Evolutionary conservation across 2,888 invertebrate species (phyloP).

Genomic region (Formica aserva): DNA sequence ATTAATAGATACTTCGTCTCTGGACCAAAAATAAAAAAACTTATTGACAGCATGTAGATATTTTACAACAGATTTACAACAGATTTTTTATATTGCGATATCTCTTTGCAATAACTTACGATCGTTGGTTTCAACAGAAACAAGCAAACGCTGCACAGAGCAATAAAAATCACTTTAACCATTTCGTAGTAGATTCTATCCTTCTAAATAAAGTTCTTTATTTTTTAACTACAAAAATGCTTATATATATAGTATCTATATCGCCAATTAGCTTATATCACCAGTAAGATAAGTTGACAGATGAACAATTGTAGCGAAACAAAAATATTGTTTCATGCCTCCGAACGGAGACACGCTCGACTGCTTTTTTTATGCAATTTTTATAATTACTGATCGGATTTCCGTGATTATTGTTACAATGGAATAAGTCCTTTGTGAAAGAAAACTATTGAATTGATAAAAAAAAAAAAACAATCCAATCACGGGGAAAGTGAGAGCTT

Average conservation of each 20-base stretch:
- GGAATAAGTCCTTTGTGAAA: neutral
- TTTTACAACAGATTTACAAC: no score
- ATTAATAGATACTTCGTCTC: no score
- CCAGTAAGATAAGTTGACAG: conserved; percentile 21
- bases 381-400: conserved; percentile 33
- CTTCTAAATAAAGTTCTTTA: neutral
- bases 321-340: conserved; percentile 20
- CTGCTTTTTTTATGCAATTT: conserved; percentile 24
- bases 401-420: conserved; percentile 2
- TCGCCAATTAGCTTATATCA: conserved; percentile 4
- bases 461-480: conserved; percentile 20
- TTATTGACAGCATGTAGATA: no score
- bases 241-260: conserved; percentile 35
- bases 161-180: conserved; percentile 2
- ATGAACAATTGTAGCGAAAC: conserved; percentile 22
- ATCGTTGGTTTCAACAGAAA: conserved; percentile 1
- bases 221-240: neutral
- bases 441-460: neutral
- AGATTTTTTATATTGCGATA: no score
- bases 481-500: conserved; percentile 74
- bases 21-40: no score
- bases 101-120: conserved; percentile 8
- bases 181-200: neutral
- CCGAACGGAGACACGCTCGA: conserved; percentile 37
- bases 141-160: conserved; percentile 21